Conservation (phyloP, 2,113 vertebrate species). For the Rhipidura dahli region DNA sequence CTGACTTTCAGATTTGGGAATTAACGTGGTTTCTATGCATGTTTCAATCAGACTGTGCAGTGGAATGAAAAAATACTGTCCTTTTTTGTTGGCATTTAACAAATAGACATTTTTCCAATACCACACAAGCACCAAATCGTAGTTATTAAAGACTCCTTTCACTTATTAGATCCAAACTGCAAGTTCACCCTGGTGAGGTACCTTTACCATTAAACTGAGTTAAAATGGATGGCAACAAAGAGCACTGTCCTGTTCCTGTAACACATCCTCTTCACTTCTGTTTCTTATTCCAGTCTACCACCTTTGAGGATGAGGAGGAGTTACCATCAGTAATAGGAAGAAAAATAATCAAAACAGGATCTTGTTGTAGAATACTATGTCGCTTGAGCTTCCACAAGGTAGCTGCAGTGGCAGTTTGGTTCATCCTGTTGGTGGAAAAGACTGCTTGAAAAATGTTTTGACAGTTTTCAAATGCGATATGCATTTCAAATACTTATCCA, state of each 20-base stretch:
- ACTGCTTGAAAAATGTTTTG: neutral
- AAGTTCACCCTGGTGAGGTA: neutral
- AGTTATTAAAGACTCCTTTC: too few species aligned
- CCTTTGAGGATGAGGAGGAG: neutral
- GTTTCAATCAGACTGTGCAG: neutral
- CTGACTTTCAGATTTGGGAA: neutral
- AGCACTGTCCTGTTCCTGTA: fast-evolving
- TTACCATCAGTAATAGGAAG: neutral
- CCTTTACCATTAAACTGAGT: neutral
- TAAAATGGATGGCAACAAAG: neutral
- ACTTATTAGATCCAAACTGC: neutral
- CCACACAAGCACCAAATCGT: too few species aligned
- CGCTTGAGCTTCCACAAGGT: neutral
- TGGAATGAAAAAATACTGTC: neutral
- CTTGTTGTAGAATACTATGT: neutral
- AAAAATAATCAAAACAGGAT: neutral
- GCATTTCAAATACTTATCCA: neutral
- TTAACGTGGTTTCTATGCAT: fast-evolving
- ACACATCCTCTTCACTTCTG: neutral
- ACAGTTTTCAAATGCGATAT: fast-evolving
- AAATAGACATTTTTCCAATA: too few species aligned
- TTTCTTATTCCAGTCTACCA: neutral
- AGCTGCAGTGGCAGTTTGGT: neutral
- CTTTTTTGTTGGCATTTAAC: neutral
- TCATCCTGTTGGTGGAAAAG: neutral